Evolutionary conservation across 2,113 vertebrate species (phyloP), one percentile per base, ranked within the genome.

Genomic region (Cochlearius cochlearius): DNA sequence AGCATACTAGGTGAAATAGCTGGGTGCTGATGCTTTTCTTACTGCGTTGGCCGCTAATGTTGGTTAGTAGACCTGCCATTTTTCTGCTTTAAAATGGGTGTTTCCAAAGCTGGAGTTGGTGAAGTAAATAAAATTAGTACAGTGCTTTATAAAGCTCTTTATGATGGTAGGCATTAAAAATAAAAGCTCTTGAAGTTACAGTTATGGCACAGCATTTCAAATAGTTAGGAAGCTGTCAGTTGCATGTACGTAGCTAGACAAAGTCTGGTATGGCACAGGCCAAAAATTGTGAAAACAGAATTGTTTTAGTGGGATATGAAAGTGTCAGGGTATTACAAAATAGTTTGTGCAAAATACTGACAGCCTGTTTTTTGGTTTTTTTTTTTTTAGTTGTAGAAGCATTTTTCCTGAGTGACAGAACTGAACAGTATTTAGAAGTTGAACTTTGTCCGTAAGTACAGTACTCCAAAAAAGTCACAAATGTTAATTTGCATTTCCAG

Each of bases 371-470:
- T 9, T 47, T 15, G 14, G 41, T 5, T 15, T 53, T 68, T 86
- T 84, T 49, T 88, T 88, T 93, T 88, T 69, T 25, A 99, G 99
- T 99, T 97, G 98, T 99, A 38, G 99, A 99, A 98, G 98, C 98
- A 17, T 99, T 99, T 97, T 99, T 99, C 95, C 97, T 99, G 84
- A 99, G 98, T 95, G 98, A 97, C 87, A 92, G 95, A 53, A 98
- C 97, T 58, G 98, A 98, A 90, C 98, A 98, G 58, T 99, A 99
- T 96, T 98, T 99, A 43, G 99, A 99, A 98, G 98, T 99, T 80
- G 99, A 99, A 97, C 97, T 99, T 93, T 99, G 99, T 92, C 99
- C 98, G 98, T 99, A 98, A 99, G 99, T 99, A 97, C 41, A 32
- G 67, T 56, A 22, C 23, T 55, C 86, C 94, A 36, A 53, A 69